Conservation (phyloP, 2,113 vertebrate genomes). For the Forbesichthys agassizii region DNA sequence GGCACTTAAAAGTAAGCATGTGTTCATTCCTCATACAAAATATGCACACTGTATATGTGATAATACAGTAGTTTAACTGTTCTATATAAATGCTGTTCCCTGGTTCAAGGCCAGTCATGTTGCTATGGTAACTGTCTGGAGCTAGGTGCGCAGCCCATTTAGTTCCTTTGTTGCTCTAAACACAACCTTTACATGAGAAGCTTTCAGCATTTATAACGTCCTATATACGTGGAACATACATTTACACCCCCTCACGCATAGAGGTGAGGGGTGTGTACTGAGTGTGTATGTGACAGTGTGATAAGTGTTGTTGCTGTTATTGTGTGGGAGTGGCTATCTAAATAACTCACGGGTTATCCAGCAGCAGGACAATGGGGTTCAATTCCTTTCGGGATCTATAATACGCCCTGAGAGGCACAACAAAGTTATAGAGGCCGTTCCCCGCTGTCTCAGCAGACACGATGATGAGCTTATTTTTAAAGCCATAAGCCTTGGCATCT, state of each 20-base stretch:
- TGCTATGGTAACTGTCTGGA: constrained; percentile 65
- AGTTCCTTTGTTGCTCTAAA: constrained; percentile 58
- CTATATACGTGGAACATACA: too few relatives aligned
- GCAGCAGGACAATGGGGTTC: constrained; percentile 91
- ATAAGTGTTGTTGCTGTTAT: not conserved
- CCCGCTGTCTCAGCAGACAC: constrained; percentile 97
- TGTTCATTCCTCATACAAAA: not conserved
- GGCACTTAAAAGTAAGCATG: constrained; percentile 46
- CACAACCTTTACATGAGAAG: constrained; percentile 8
- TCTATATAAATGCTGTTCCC: constrained; percentile 58
- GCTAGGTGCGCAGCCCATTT: constrained; percentile 34
- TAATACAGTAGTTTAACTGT: not conserved
- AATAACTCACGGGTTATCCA: constrained; percentile 92
- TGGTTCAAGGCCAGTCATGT: constrained; percentile 63
- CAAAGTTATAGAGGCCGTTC: constrained; percentile 96
- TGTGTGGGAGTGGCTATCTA: not conserved
- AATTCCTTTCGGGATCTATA: constrained; percentile 95
- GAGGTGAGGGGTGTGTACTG: not conserved
- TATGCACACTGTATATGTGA: too few relatives aligned
- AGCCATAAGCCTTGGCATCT: constrained; percentile 95
- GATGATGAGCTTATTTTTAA: constrained; percentile 96
- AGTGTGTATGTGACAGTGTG: constrained; percentile 4
- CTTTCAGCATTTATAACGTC: too few relatives aligned
- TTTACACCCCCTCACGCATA: not conserved
- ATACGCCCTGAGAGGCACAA: constrained; percentile 96